Conservation (phyloP, 2,888 invertebrate genomes). For the Laothoe populi region DNA sequence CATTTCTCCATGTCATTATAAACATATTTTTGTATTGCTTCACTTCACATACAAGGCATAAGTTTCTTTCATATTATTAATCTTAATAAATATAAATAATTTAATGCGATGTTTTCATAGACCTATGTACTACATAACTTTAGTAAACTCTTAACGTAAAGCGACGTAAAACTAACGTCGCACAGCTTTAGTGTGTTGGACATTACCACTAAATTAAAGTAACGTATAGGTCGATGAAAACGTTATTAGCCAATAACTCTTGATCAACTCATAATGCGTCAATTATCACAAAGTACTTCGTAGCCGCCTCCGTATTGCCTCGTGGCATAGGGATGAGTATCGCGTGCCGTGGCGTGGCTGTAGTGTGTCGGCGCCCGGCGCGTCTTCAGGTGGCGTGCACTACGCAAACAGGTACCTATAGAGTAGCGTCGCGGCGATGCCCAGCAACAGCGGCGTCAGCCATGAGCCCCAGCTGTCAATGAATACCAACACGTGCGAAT, state of each 20-base stretch:
- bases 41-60: background rate
- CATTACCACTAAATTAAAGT: background rate
- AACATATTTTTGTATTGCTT: background rate
- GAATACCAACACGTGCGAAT: conserved; percentile 39
- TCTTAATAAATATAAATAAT: background rate
- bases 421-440: conserved; percentile 87
- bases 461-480: conserved; percentile 84
- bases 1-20: background rate
- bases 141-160: background rate
- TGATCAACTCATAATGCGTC: background rate
- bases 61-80: background rate
- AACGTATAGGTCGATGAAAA: background rate
- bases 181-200: too few relatives aligned
- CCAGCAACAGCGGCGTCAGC: conserved; percentile 88
- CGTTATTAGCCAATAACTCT: background rate
- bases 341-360: conserved; percentile 27
- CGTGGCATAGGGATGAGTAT: background rate
- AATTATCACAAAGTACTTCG: background rate
- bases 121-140: background rate
- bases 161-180: too few relatives aligned
- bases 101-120: background rate
- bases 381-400: conserved; percentile 37
- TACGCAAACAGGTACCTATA: conserved; percentile 88
- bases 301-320: background rate
- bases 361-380: conserved; percentile 19